A percentile compares a stretch with the other conserved stretches of the same genome.
Evolutionary conservation across 2,888 invertebrate species (phyloP).

Genomic region (Drosophila phalerata): DNA sequence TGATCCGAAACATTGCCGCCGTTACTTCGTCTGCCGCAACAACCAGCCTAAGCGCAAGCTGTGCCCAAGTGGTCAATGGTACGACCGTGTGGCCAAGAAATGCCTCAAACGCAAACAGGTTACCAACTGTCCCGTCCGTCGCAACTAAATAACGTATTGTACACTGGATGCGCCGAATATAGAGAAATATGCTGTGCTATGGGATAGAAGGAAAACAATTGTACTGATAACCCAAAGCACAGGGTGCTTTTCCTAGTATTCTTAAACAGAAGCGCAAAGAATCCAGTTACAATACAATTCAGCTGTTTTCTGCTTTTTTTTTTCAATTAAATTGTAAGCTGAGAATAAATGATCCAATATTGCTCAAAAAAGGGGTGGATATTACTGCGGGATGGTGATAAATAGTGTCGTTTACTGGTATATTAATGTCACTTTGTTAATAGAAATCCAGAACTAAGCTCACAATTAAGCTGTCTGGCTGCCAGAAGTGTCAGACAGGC

Average conservation of each 20-base stretch:
- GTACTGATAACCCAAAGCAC: constrained; percentile 15
- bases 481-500: constrained; percentile 46
- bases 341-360: constrained; percentile 28
- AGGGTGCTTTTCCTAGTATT: constrained; percentile 6
- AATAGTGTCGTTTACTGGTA: constrained; percentile 39
- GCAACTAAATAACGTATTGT: constrained; percentile 42
- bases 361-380: neutral
- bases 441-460: constrained; percentile 50
- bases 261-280: neutral
- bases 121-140: constrained; percentile 42
- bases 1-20: constrained; percentile 54
- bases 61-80: constrained; percentile 55
- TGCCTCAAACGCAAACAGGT: constrained; percentile 46
- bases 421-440: constrained; percentile 48
- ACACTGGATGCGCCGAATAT: neutral
- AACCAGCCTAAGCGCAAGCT: constrained; percentile 26
- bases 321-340: constrained; percentile 33
- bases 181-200: constrained; percentile 2
- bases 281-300: constrained; percentile 5
- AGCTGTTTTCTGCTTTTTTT: constrained; percentile 16
- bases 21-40: constrained; percentile 47
- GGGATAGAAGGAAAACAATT: constrained; percentile 3
- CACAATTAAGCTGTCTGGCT: constrained; percentile 52
- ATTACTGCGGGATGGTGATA: constrained; percentile 29
- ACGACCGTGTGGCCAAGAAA: constrained; percentile 35